phyloP scores from a whole-genome alignment of 1,140 invertebrate species.

The Drosophila grimshawi region DNA sequence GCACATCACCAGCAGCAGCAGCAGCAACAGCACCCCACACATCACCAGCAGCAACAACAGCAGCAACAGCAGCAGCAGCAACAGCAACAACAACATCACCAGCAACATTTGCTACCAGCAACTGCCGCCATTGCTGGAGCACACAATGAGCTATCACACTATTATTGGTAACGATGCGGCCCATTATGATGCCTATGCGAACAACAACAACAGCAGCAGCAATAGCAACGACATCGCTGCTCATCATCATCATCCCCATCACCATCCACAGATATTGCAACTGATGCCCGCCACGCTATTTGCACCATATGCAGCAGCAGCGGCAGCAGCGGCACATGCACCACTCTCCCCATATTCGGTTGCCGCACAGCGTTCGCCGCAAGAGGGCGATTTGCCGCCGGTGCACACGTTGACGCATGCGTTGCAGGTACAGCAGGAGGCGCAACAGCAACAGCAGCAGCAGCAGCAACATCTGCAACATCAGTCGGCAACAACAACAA shows the following conservation, averaged over 20 bases:
- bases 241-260: constrained; percentile 30
- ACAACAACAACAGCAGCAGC: constrained; percentile 28
- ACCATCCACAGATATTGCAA: constrained; percentile 55
- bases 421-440: constrained; percentile 62
- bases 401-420: constrained; percentile 67
- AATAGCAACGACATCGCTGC: constrained; percentile 25
- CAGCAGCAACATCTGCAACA: constrained; percentile 54
- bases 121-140: constrained; percentile 79
- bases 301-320: constrained; percentile 41
- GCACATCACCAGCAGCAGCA: constrained; percentile 49
- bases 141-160: constrained; percentile 84
- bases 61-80: constrained; percentile 68
- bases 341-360: constrained; percentile 66
- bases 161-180: constrained; percentile 81
- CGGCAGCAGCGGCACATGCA: constrained; percentile 12
- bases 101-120: constrained; percentile 75
- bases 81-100: constrained; percentile 69
- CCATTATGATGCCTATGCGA: constrained; percentile 24
- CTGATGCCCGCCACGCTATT: constrained; percentile 65
- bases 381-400: constrained; percentile 77
- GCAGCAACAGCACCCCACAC: constrained; percentile 45
- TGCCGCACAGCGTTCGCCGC: constrained; percentile 74
- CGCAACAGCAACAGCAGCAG: constrained; percentile 53
- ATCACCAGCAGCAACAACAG: constrained; percentile 58
- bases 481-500: constrained; percentile 44